Evolutionary conservation across 2,797 vertebrate genomes (phyloP).

Genomic region (Sebastes aleutianus): DNA sequence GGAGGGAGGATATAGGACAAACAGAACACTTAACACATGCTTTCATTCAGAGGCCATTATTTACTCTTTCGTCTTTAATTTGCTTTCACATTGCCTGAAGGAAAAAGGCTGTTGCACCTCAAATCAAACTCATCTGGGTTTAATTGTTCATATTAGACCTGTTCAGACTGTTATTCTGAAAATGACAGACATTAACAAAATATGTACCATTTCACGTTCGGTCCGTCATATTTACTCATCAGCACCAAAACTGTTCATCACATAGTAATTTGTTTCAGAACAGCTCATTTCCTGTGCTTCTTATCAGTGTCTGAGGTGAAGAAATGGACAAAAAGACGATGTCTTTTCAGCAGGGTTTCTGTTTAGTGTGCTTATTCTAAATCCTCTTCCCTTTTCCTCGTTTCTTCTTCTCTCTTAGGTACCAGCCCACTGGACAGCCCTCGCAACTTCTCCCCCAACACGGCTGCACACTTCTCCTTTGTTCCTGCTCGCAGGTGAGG

Average conservation of each 20-base stretch:
- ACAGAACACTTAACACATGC: neutral
- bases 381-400: neutral
- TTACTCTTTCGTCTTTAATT: neutral
- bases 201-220: no score
- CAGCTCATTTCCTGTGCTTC: neutral
- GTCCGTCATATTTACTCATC: neutral
- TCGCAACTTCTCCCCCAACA: slow-evolving; percentile 95
- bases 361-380: neutral
- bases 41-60: neutral
- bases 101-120: neutral
- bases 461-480: slow-evolving; percentile 96
- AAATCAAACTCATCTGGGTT: neutral
- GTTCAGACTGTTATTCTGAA: neutral
- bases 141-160: neutral
- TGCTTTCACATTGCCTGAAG: neutral
- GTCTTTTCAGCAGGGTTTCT: neutral
- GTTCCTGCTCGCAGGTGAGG: slow-evolving; percentile 95
- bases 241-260: neutral
- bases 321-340: neutral
- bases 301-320: neutral
- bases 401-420: slow-evolving; percentile 76
- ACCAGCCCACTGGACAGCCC: slow-evolving; percentile 97
- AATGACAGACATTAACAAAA: neutral
- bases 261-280: neutral
- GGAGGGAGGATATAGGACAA: neutral